Base-by-base conservation (phyloP, 1,140 invertebrate genomes). In the Octopus bimaculoides region DNA sequence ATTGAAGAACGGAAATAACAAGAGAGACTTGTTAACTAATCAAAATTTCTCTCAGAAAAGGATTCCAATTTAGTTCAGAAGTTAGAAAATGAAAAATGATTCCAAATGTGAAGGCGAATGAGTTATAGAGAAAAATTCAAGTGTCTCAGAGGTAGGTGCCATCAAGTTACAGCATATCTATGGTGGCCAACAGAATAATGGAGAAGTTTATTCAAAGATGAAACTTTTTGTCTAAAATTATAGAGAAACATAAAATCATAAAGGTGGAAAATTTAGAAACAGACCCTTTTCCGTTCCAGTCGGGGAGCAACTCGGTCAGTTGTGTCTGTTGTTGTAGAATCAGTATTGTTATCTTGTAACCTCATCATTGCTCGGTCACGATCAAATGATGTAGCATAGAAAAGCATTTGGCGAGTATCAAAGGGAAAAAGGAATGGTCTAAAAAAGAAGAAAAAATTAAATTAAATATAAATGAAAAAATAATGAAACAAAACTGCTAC, bases 361-460 rank as follows among this genome's bases (percentile, higher is more conserved):
- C 96, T 93, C 90, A 98, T 96, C 80, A 99, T 91, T 61, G 97
- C 97, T 87, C 98, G 84, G 75, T 91, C 90, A 75, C 97, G 93
- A 92, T 99, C 97, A 91, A 99, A 99, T 55, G 96, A 96, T 61
- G 96, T 97, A 61, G 96, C 96, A 91, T 98, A 99, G 91, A 99
- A 96, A 56, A 99, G 90, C 85, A 98, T 91, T 90, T 99, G 97
- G 9, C 97, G 92, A 53, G 97, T 98, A 89, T 99, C 97, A 90
- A 99, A 99, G 66, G 97, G 97, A 87, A 99, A 96, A 75, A 99
- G 92, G 91, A 99, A 99, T 79, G 97, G 96, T 88, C 94, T 91
- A 87, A 9, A 86, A 89, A 78, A 71, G 79, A 77, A 82, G 73
- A 85, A 53, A 41, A 41, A 41, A 41, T 41, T 41, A 41, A 41